These are phyloP conservation scores for Incurvaria masculella DNA, from an alignment of 2,888 invertebrate genomes.

Conservation along the genomic window DNA sequence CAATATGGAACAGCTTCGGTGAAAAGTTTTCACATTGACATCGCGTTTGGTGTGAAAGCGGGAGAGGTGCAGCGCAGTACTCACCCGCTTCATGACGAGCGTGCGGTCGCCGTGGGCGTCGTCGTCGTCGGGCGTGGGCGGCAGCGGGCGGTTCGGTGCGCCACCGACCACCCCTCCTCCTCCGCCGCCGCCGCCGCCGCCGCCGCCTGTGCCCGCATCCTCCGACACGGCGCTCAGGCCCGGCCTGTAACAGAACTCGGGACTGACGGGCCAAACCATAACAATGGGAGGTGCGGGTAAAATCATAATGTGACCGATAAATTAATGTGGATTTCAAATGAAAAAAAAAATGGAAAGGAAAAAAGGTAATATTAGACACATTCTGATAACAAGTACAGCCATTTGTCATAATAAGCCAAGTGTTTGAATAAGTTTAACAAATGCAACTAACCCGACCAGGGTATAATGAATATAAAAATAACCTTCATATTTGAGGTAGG, in stretches of 20 bases:
- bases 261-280: slow-evolving; percentile 58
- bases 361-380: background rate
- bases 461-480: too few relatives aligned
- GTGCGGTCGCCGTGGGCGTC: slow-evolving; percentile 79
- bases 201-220: slow-evolving; percentile 38
- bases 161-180: slow-evolving; percentile 52
- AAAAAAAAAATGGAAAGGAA: slow-evolving; percentile 7
- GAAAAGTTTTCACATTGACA: too few relatives aligned
- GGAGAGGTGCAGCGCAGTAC: slow-evolving; percentile 37
- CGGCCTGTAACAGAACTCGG: slow-evolving; percentile 79
- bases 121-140: slow-evolving; percentile 93
- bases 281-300: slow-evolving; percentile 15
- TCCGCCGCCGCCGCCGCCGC: slow-evolving; percentile 27
- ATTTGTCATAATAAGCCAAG: too few relatives aligned
- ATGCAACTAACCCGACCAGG: too few relatives aligned
- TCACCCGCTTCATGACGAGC: slow-evolving; percentile 89
- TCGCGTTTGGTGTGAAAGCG: too few relatives aligned
- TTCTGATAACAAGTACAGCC: too few relatives aligned
- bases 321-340: slow-evolving; percentile 9
- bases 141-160: slow-evolving; percentile 89
- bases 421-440: too few relatives aligned
- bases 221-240: slow-evolving; percentile 64
- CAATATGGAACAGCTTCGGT: too few relatives aligned
- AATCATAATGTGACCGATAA: slow-evolving; percentile 15
- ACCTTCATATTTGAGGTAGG: too few relatives aligned